Percentiles rank a stretch among this genome's conserved stretches.
These are phyloP conservation scores for Oryctolagus cuniculus DNA, from an alignment of 2,113 vertebrate genomes.

Conservation along the genomic window mOryCun1.1 NC_091453.1:14926001-14926500, in stretches of 20 bases:
- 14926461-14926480: background rate
- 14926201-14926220: slow-evolving; percentile 65
- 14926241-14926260: slow-evolving; percentile 27
- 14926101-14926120: slow-evolving; percentile 56
- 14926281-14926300: slow-evolving; percentile 16
- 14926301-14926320: slow-evolving; percentile 27
- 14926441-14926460: background rate
- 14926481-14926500: background rate
- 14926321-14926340: background rate
- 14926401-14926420: slow-evolving; percentile 9
- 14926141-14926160: slow-evolving; percentile 49
- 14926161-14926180: background rate
- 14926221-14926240: slow-evolving; percentile 31
- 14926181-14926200: slow-evolving; percentile 28
- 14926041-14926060: slow-evolving; percentile 50
- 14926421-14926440: slow-evolving; percentile 14
- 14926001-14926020: slow-evolving; percentile 21
- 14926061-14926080: slow-evolving; percentile 44
- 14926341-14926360: slow-evolving; percentile 36
- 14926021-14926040: slow-evolving; percentile 62
- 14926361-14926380: slow-evolving; percentile 39
- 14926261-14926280: background rate
- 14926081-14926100: slow-evolving; percentile 39
- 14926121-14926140: slow-evolving; percentile 59
- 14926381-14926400: background rate